These are phyloP conservation scores for Riptortus pedestris DNA, from an alignment of 1,140 invertebrate genomes.

Conservation along the genomic window DNA sequence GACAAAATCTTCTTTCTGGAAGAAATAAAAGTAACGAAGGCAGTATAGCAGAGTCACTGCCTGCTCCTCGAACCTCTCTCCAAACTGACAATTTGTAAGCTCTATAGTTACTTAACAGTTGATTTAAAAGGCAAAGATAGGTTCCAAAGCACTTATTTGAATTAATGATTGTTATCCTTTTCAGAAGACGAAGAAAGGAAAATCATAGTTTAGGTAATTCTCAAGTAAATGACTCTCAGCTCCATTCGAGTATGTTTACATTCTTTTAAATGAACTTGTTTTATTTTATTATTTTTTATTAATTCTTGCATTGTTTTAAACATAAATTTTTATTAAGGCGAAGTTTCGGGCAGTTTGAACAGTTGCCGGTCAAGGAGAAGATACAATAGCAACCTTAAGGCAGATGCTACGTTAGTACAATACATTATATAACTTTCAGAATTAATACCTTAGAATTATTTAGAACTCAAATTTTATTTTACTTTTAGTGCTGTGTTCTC, in stretches of 20 bases:
- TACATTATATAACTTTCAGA: not conserved
- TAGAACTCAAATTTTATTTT: not conserved
- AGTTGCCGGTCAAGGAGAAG: constrained; percentile 8
- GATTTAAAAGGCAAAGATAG: not conserved
- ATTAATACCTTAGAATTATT: not conserved
- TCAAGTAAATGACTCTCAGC: not conserved
- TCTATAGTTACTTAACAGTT: not conserved
- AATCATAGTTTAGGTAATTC: constrained; percentile 4
- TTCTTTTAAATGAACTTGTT: not conserved
- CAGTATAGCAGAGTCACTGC: constrained; percentile 14
- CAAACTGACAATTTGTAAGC: constrained; percentile 27
- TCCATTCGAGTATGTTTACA: not conserved
- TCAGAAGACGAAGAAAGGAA: constrained; percentile 2
- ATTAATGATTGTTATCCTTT: not conserved
- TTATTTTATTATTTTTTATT: not conserved
- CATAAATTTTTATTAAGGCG: not conserved
- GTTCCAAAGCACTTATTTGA: not conserved
- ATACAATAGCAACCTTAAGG: constrained; percentile 18
- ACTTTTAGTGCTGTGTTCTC: constrained; percentile 25
- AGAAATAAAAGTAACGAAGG: constrained; percentile 31
- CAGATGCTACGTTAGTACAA: constrained; percentile 7
- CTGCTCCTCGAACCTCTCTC: constrained; percentile 4
- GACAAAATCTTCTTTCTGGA: constrained; percentile 30
- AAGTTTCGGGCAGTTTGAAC: not conserved
- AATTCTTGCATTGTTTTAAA: not conserved